These are phyloP conservation scores for Pseudomyrmex gracilis DNA, from an alignment of 1,140 invertebrate species.

Conservation along the genomic window DNA sequence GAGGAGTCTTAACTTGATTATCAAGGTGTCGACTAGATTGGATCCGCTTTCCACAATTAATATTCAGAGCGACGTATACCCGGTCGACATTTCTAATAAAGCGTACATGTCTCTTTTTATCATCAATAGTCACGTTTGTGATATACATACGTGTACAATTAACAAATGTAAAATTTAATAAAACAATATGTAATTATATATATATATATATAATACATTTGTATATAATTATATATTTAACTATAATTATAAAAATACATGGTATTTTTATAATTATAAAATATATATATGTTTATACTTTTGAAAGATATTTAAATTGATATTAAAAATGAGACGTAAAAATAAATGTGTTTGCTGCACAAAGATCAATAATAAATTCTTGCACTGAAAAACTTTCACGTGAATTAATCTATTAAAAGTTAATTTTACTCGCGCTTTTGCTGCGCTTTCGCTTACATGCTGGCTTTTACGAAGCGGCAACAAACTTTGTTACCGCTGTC, in stretches of 20 bases:
- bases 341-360: background rate
- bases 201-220: too few species aligned
- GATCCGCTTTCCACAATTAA: slow-evolving; percentile 63
- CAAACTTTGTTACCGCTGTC: slow-evolving; percentile 34
- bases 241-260: too few species aligned
- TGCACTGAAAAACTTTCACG: background rate
- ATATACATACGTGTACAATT: too few species aligned
- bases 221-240: too few species aligned
- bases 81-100: slow-evolving; percentile 23
- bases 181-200: background rate
- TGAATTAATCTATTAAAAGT: slow-evolving; percentile 30
- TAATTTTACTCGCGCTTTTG: background rate
- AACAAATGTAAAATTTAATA: background rate
- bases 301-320: too few species aligned
- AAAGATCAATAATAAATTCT: background rate
- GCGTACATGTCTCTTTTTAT: background rate
- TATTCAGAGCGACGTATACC: slow-evolving; percentile 28
- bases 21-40: slow-evolving; percentile 67
- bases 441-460: background rate
- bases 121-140: background rate
- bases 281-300: too few species aligned
- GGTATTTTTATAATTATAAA: background rate
- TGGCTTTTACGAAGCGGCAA: slow-evolving; percentile 6
- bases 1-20: slow-evolving; percentile 71
- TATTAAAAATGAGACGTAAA: too few species aligned